Evolutionary conservation across 1,140 invertebrate genomes (phyloP).

Genomic region (Sycobia sp.): DNA sequence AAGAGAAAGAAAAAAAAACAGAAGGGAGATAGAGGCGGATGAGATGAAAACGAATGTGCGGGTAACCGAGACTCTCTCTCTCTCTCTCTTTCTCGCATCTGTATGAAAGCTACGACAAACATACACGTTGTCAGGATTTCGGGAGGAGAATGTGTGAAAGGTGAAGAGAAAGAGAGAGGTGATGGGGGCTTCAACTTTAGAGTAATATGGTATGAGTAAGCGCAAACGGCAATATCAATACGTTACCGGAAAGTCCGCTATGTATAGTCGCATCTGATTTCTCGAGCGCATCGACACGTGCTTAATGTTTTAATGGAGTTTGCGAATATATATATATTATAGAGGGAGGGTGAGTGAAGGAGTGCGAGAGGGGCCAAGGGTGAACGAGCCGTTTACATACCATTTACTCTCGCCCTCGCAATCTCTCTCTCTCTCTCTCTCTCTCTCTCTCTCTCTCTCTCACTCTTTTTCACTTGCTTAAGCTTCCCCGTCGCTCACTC

Average conservation of each 20-base stretch:
- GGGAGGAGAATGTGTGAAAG: not conserved
- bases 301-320: conserved; percentile 65
- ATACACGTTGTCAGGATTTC: too few relatives aligned
- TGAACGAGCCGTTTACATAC: conserved; percentile 61
- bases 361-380: conserved; percentile 55
- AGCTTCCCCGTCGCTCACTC: conserved; percentile 46
- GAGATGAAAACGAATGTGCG: not conserved
- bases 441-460: conserved; percentile 17
- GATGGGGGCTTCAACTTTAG: too few relatives aligned
- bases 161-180: not conserved
- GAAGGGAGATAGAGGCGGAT: not conserved
- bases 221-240: conserved; percentile 28
- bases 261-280: conserved; percentile 57
- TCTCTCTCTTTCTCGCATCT: too few relatives aligned
- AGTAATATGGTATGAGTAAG: too few relatives aligned
- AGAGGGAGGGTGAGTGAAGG: too few relatives aligned
- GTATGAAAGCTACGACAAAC: not conserved
- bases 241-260: conserved; percentile 17
- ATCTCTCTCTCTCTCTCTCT: not conserved
- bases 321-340: too few relatives aligned
- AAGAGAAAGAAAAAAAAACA: not conserved
- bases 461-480: conserved; percentile 4
- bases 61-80: not conserved
- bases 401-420: conserved; percentile 60
- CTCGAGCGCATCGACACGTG: conserved; percentile 62